Percentiles rank a stretch among this genome's conserved stretches.
Conservation (phyloP, 2,113 vertebrate species). For the Lethenteron camtschaticum region DNA sequence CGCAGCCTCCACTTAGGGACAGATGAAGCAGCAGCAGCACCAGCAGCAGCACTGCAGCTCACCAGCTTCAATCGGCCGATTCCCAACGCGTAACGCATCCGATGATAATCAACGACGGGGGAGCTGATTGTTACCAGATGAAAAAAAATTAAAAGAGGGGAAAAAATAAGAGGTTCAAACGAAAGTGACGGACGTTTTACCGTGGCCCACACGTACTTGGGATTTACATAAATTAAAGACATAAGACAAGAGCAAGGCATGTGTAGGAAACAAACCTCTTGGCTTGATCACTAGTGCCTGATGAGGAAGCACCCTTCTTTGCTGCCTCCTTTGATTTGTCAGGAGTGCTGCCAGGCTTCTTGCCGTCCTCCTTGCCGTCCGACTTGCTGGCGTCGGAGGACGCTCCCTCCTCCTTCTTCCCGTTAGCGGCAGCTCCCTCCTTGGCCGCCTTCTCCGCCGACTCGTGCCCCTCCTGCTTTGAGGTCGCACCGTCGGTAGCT, state of each 20-base stretch:
- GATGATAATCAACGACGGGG: too few relatives aligned
- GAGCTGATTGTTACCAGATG: too few relatives aligned
- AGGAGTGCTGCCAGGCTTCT: slow-evolving; percentile 60
- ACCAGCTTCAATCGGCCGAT: too few relatives aligned
- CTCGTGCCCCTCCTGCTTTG: background rate
- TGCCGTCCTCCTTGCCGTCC: slow-evolving; percentile 66
- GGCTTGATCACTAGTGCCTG: slow-evolving; percentile 98
- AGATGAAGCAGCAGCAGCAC: background rate
- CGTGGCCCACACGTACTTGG: too few relatives aligned
- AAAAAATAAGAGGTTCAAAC: too few relatives aligned
- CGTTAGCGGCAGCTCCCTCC: slow-evolving; percentile 15
- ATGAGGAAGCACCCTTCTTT: slow-evolving; percentile 91
- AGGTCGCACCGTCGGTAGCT: slow-evolving; percentile 1
- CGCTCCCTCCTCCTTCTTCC: slow-evolving; percentile 99
- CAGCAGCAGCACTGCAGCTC: too few relatives aligned
- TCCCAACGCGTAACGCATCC: too few relatives aligned
- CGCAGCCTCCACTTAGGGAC: background rate
- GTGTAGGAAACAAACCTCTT: slow-evolving; percentile 93
- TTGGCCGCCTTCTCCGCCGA: background rate
- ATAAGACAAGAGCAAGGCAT: background rate
- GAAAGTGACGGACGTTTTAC: too few relatives aligned
- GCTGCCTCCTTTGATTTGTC: slow-evolving; percentile 71
- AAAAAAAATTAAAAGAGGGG: too few relatives aligned
- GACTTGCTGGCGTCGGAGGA: slow-evolving; percentile 88
- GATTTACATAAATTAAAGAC: background rate